Evolutionary conservation across 1,140 invertebrate species (phyloP).

Genomic region (Whitmania pigra): DNA sequence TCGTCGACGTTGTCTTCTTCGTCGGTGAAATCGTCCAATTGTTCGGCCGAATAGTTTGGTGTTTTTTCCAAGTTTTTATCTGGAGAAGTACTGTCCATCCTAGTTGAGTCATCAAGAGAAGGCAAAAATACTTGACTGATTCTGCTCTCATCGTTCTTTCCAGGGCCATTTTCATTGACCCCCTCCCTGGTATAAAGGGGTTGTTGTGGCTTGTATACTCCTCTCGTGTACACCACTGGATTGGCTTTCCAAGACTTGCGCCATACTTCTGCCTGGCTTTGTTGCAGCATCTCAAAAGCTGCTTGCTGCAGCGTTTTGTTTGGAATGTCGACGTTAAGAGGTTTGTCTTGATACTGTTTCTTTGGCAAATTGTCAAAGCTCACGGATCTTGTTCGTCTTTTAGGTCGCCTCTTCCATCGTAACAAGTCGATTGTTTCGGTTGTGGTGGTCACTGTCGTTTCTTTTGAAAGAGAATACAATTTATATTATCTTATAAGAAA

Average conservation of each 20-base stretch:
- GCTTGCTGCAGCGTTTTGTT: conserved; percentile 7
- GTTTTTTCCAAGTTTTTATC: neutral
- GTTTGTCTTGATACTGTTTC: conserved; percentile 7
- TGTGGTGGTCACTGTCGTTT: neutral
- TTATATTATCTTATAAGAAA: neutral
- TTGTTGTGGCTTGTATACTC: conserved; percentile 17
- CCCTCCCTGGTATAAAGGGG: conserved; percentile 4
- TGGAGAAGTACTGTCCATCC: neutral
- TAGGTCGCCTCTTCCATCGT: conserved; percentile 1
- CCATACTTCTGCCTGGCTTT: conserved; percentile 8
- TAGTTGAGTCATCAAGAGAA: neutral
- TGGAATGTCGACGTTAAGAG: neutral
- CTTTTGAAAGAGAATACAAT: neutral
- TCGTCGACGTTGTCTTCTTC: neutral
- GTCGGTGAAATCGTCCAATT: neutral
- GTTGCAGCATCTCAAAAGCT: conserved; percentile 5
- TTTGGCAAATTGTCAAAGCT: conserved; percentile 3
- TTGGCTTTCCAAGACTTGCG: conserved; percentile 14
- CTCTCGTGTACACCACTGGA: conserved; percentile 15
- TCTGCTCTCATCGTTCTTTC: neutral
- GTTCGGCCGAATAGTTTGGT: neutral
- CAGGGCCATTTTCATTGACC: neutral
- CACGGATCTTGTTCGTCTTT: neutral
- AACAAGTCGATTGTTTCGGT: neutral
- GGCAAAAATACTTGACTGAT: conserved; percentile 9